phyloP scores from a whole-genome alignment of 2,113 vertebrate species.

The Petromus typicus region DNA sequence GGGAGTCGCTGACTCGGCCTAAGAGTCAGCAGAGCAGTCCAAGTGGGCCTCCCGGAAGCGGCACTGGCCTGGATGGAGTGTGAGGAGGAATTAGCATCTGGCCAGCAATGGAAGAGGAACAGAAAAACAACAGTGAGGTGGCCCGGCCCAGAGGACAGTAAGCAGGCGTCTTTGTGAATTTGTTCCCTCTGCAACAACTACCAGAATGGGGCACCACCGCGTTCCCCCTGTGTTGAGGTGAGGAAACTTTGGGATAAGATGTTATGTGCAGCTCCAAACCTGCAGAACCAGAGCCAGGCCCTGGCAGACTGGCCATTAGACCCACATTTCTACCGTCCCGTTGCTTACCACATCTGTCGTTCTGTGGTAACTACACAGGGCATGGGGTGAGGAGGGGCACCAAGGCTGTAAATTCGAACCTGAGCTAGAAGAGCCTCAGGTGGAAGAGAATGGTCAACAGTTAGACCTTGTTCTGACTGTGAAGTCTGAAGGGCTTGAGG shows the following conservation, averaged over 20 bases:
- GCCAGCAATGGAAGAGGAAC: neutral
- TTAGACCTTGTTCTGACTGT: neutral
- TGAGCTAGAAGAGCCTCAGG: neutral
- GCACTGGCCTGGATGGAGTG: neutral
- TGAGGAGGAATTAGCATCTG: neutral
- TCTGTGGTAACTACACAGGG: neutral
- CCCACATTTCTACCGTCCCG: neutral
- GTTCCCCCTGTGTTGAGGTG: neutral
- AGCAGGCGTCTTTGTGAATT: neutral
- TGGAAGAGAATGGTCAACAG: neutral
- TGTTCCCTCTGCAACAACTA: neutral
- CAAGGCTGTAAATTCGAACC: neutral
- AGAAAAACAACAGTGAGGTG: neutral
- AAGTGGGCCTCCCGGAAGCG: neutral
- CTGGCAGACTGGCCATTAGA: neutral
- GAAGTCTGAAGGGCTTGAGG: neutral
- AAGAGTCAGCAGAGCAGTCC: neutral
- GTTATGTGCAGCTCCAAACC: neutral
- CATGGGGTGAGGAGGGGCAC: neutral
- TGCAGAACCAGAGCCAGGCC: neutral
- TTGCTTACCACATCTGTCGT: neutral
- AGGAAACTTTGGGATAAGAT: neutral
- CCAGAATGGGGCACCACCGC: neutral
- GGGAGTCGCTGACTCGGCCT: neutral
- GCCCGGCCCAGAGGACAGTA: too few relatives aligned